Base-by-base conservation (phyloP, 2,888 invertebrate species). In the Tubiluchus corallicola region DNA sequence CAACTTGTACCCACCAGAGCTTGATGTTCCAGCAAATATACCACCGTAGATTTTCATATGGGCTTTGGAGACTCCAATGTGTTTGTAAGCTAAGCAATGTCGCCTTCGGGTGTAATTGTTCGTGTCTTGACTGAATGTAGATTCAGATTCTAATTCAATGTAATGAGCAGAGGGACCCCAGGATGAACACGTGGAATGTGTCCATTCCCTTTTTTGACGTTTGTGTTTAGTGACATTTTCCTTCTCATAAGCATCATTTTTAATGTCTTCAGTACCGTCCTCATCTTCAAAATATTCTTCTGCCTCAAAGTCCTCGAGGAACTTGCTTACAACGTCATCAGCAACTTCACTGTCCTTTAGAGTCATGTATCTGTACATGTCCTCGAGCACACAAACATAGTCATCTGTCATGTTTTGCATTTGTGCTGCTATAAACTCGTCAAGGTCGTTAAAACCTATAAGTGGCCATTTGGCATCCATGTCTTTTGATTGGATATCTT, bases 21-120 rank as follows among this genome's bases (percentile, higher is more conserved):
- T 9, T n/a, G 29, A 29, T 9, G 9, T 9, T 9, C 29, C 29
- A n/a, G 29, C 29, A n/a, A 29, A 29, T n/a, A 29, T 29, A 29
- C 29, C 29, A n/a, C 29, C 29, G 29, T 29, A 29, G 9, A 29
- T 29, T n/a, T 29, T 29, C 29, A n/a, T n/a, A n/a, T 29, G 9
- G 9, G 29, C 29, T n/a, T 29, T 29, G 9, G 29, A 29, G 9
- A 29, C 29, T 9, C 29, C 29, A n/a, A 29, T 29, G 29, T 29
- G n/a, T n/a, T 29, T 29, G 29, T 29, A 29, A n/a, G 29, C 29
- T 9, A 29, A n/a, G 29, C 29, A 29, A n/a, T 29, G 29, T n/a
- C 29, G 29, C 9, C 29, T 9, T 9, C 29, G 29, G 29, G 9
- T 29, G 29, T 29, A n/a, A 9, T 9, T 9, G 9, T 9, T 9